Base-by-base conservation (phyloP, 1,140 invertebrate species). In the Helicoverpa zea region DNA sequence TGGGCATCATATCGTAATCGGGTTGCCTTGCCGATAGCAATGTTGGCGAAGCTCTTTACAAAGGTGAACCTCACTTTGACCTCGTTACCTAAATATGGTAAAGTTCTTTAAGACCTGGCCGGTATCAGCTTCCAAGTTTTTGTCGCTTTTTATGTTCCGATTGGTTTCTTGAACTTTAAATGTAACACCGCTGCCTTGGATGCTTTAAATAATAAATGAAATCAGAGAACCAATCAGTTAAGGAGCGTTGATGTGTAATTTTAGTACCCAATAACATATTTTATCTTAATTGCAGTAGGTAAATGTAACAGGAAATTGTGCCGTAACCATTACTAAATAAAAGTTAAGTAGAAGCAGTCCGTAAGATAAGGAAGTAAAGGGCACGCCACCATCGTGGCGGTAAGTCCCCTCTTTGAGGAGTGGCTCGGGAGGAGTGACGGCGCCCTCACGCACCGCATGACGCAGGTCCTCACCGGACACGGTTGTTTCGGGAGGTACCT, bases 31-130 rank as follows among this genome's bases (percentile, higher is more conserved):
- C 84, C 78, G 66, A 64, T 80, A 84, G 82, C 74, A 75, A 79
- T 83, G 81, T 84, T 82, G 80, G 81, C 86, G 84, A 72, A 68
- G 85, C 86, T 87, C 85, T 89, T 91, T 87, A 86, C 84, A 91
- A 88, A 90, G 89, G 86, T 89, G 52, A 90, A 87, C 83, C 85
- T 85, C 86, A 79, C 68, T 82, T 78, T 91, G 92, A 92, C 93
- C 92, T 88, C 89, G 86, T 92, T 94, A 89, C 85, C 89, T 91
- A 93, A 92, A 91, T 94, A 94, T 92, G 91, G 92, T 86, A 29
- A 86, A 88, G 89, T 91, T 91, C 89, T 87, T 54, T 90, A 91
- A 94, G 90, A 88, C 88, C 85, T 86, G 74, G 14, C 61, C 18
- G 29, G 47, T 64, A 66, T 30, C 75, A 29, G 61, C 54, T 64